A percentile compares a stretch with the other conserved stretches of the same genome.
phyloP scores from a whole-genome alignment of 2,888 invertebrate genomes.

The Melanotus villosus region DNA sequence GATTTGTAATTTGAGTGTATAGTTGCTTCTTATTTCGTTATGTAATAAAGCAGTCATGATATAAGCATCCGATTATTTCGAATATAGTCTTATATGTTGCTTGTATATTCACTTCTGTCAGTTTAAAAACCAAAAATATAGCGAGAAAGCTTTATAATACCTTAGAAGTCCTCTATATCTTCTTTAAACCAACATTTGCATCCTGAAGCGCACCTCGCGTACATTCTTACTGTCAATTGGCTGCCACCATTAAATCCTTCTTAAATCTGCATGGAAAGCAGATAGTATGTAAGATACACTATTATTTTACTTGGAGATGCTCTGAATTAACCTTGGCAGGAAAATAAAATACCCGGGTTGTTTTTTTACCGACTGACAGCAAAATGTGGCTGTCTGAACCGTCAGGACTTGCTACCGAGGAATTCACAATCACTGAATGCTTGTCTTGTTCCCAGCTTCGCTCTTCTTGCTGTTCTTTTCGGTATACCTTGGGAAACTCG shows the following conservation, averaged over 20 bases:
- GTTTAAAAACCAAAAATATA: conserved; percentile 17
- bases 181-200: conserved; percentile 41
- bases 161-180: conserved; percentile 36
- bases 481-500: conserved; percentile 35
- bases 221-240: conserved; percentile 53
- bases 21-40: no score
- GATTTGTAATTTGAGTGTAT: no score
- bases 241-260: conserved; percentile 66
- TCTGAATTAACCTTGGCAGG: conserved; percentile 69
- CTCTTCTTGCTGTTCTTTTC: conserved; percentile 40
- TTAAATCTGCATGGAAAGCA: conserved; percentile 57
- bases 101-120: not conserved
- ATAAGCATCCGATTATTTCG: no score
- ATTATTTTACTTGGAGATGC: conserved; percentile 67
- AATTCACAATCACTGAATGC: conserved; percentile 63
- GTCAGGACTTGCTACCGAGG: conserved; percentile 61
- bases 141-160: conserved; percentile 23
- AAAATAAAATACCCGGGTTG: conserved; percentile 66
- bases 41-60: no score
- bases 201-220: conserved; percentile 43
- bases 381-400: conserved; percentile 67
- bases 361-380: conserved; percentile 63
- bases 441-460: conserved; percentile 54
- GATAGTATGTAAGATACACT: conserved; percentile 65
- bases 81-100: no score